A percentile compares a stretch with the other conserved stretches of the same genome.
phyloP scores from a whole-genome alignment of 2,113 vertebrate species.

The Microcebus jonahi region DNA sequence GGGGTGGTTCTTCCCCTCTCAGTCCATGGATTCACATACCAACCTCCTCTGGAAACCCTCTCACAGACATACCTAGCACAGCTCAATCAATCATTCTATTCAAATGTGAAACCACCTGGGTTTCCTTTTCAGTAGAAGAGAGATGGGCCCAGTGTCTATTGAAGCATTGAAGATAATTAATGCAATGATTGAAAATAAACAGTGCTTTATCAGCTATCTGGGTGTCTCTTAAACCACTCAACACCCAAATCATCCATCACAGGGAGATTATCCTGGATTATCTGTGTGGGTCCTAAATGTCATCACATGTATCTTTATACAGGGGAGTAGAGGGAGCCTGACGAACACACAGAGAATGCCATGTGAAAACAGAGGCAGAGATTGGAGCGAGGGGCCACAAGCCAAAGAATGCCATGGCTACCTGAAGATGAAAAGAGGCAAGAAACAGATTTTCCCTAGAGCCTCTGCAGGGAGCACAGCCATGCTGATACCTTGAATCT shows the following conservation, averaged over 20 bases:
- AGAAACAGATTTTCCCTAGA: neutral
- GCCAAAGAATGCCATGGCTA: neutral
- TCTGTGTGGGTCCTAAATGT: neutral
- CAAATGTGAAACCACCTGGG: neutral
- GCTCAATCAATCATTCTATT: neutral
- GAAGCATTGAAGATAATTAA: neutral
- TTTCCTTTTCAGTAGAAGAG: neutral
- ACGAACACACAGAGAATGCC: neutral
- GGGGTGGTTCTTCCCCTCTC: neutral
- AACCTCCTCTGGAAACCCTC: neutral
- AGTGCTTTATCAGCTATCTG: neutral
- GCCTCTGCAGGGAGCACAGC: too few species aligned
- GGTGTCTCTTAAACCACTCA: neutral
- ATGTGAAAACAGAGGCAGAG: neutral
- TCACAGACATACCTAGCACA: accelerated
- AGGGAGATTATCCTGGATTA: neutral
- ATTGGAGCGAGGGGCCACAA: neutral
- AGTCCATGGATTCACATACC: neutral
- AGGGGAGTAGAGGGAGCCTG: neutral
- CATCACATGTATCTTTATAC: neutral
- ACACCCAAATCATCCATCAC: neutral
- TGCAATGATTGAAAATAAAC: neutral
- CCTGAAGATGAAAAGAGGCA: neutral
- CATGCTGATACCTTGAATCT: neutral
- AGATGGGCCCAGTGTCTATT: neutral